These are phyloP conservation scores for Euwallacea fornicatus DNA, from an alignment of 1,140 invertebrate species.

Conservation along the genomic window DNA sequence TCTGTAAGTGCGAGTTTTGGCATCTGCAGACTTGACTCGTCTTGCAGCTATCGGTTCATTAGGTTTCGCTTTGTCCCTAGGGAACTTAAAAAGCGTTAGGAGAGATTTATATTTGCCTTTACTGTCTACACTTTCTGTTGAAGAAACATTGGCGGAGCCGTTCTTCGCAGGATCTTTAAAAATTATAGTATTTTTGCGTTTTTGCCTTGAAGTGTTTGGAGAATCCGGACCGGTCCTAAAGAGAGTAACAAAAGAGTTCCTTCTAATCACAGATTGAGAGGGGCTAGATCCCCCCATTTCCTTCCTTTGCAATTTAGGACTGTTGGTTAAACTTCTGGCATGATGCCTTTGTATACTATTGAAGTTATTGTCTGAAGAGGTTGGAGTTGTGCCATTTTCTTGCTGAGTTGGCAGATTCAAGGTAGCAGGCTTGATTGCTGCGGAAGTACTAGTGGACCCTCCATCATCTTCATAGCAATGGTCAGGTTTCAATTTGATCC, in stretches of 20 bases:
- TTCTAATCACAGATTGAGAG: slow-evolving; percentile 68
- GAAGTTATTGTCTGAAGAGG: neutral
- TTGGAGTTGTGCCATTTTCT: slow-evolving; percentile 35
- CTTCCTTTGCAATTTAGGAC: slow-evolving; percentile 51
- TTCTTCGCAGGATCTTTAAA: slow-evolving; percentile 14
- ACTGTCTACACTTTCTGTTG: slow-evolving; percentile 51
- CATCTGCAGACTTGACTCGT: slow-evolving; percentile 41
- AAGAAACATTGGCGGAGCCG: slow-evolving; percentile 40
- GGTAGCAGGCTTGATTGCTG: slow-evolving; percentile 10
- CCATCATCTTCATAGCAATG: slow-evolving; percentile 61
- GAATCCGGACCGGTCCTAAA: slow-evolving; percentile 56
- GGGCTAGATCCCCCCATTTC: slow-evolving; percentile 57
- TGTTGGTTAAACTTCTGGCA: slow-evolving; percentile 50
- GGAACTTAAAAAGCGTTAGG: slow-evolving; percentile 64
- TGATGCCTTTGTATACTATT: slow-evolving; percentile 20
- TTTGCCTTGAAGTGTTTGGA: slow-evolving; percentile 19
- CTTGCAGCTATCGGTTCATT: slow-evolving; percentile 50
- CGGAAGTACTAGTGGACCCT: slow-evolving; percentile 44
- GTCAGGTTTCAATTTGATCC: slow-evolving; percentile 67
- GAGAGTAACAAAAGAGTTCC: slow-evolving; percentile 76
- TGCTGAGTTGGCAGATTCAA: slow-evolving; percentile 20
- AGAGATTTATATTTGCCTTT: slow-evolving; percentile 63
- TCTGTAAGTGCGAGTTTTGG: slow-evolving; percentile 2
- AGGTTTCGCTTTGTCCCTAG: slow-evolving; percentile 50
- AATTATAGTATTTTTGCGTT: slow-evolving; percentile 24